A percentile compares a stretch with the other conserved stretches of the same genome.
These are phyloP conservation scores for Epinephelus malabaricus DNA, from an alignment of 2,797 vertebrate genomes.

Conservation along the genomic window DNA sequence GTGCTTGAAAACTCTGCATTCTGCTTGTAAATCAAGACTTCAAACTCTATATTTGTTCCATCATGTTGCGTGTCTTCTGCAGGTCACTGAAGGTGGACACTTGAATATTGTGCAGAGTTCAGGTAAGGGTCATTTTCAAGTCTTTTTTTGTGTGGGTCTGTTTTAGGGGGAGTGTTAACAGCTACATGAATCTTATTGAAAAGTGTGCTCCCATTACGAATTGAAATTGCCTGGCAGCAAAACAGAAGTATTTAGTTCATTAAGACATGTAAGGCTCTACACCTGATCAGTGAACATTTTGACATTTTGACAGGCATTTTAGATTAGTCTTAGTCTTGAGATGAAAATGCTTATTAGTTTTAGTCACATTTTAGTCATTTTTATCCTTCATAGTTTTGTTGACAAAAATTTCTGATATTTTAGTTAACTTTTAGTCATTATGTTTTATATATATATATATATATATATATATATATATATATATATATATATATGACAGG, in stretches of 20 bases:
- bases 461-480: no score
- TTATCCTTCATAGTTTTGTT: no score
- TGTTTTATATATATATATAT: no score
- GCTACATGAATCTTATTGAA: background rate
- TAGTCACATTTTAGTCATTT: no score
- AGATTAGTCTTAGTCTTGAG: no score
- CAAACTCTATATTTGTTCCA: background rate
- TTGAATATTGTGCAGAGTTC: constrained; percentile 30
- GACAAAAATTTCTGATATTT: no score
- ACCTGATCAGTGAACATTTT: background rate
- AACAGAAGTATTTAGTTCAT: background rate
- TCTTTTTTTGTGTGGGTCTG: background rate
- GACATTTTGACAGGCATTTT: no score
- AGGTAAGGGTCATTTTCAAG: constrained; percentile 34
- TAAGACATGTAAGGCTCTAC: background rate
- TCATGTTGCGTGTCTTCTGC: constrained; percentile 18
- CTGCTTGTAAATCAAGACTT: background rate
- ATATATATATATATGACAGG: no score
- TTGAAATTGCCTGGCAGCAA: no score
- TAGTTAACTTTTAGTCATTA: no score
- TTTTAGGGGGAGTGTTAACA: background rate
- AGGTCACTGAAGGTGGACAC: constrained; percentile 35
- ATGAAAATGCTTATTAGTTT: no score
- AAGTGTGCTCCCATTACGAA: background rate
- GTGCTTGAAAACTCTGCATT: background rate